A percentile compares a stretch with the other conserved stretches of the same genome.
Conservation (phyloP, 1,140 invertebrate species). For the Drosophila pandora region DNA sequence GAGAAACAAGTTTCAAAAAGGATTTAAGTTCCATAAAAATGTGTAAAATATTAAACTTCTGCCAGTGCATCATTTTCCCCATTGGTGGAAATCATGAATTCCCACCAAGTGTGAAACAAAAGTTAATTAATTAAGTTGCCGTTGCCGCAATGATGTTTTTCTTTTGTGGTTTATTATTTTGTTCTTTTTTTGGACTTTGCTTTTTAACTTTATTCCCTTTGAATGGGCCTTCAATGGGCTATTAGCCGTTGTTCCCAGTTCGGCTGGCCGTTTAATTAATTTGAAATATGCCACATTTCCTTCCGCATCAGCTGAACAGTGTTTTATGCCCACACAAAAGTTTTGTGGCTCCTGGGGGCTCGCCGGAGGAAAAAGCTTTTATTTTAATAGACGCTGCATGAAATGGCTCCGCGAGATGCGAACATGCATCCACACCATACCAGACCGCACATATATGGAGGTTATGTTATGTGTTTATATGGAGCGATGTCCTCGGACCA, state of each 20-base stretch:
- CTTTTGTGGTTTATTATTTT: background rate
- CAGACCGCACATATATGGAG: background rate
- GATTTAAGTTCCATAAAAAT: background rate
- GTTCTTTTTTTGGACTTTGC: background rate
- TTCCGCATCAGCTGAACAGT: conserved; percentile 32
- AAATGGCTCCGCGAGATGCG: conserved; percentile 17
- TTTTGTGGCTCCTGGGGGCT: conserved; percentile 39
- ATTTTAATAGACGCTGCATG: conserved; percentile 52
- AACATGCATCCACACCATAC: conserved; percentile 13
- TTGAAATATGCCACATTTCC: conserved; percentile 41
- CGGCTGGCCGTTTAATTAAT: conserved; percentile 42
- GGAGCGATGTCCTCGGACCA: background rate
- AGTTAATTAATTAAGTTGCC: conserved; percentile 30
- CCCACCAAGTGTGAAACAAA: conserved; percentile 22
- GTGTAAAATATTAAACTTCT: background rate
- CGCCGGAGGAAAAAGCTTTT: conserved; percentile 49
- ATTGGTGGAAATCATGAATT: conserved; percentile 9
- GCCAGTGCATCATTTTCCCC: background rate
- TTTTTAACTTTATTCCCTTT: conserved; percentile 4
- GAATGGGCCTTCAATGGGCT: conserved; percentile 19
- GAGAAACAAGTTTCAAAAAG: too few relatives aligned
- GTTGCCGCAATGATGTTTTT: background rate
- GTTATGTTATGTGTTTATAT: background rate
- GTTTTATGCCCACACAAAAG: conserved; percentile 44
- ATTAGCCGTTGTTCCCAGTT: conserved; percentile 7